Conservation (phyloP, 2,797 vertebrate species). For the Hapalemur alaotrensis region DNA sequence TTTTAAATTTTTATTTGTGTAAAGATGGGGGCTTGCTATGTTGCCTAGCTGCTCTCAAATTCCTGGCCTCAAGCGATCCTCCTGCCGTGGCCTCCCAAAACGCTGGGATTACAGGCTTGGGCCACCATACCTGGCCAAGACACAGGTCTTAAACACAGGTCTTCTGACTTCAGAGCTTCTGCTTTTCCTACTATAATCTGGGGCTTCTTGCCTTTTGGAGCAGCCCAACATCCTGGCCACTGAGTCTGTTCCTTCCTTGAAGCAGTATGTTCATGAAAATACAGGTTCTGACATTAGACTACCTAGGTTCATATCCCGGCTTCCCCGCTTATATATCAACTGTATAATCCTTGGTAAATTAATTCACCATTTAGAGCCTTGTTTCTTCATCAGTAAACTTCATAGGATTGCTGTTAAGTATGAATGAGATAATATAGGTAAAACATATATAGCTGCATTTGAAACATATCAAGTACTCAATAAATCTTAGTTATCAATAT, state of each 20-base stretch:
- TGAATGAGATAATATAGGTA: not conserved
- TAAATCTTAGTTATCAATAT: not conserved
- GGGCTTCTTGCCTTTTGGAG: not conserved
- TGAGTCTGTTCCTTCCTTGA: not conserved
- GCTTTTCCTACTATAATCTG: not conserved
- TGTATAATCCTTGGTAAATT: not conserved
- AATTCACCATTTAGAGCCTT: not conserved
- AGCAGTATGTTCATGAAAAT: not conserved
- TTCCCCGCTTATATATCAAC: not conserved
- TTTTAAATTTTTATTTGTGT: not conserved
- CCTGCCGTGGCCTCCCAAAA: not conserved
- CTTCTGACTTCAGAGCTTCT: constrained; percentile 30
- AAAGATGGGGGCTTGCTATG: not conserved
- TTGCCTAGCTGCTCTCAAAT: too few relatives aligned
- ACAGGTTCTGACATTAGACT: not conserved
- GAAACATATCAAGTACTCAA: not conserved
- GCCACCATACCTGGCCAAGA: too few relatives aligned
- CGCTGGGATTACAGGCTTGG: not conserved
- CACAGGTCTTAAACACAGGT: not conserved
- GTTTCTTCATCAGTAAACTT: not conserved
- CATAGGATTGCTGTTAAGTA: not conserved
- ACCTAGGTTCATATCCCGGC: not conserved
- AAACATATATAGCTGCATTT: too few relatives aligned
- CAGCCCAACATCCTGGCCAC: not conserved
- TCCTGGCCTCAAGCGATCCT: not conserved